Base-by-base conservation (phyloP, 2,797 vertebrate genomes). In the Paratrypauchen microcephalus region DNA sequence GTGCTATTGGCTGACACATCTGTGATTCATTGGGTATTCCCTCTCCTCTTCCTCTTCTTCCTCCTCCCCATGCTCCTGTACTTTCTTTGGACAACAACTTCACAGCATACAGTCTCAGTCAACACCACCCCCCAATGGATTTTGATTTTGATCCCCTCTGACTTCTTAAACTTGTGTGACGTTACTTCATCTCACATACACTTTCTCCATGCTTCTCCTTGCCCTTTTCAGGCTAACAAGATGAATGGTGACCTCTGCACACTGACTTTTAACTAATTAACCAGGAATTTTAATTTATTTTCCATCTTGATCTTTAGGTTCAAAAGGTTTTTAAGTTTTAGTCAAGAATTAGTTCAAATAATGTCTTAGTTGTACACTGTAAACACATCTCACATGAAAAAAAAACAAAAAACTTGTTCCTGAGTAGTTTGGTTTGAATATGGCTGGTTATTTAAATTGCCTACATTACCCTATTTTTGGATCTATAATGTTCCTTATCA, bases 181-280 rank as follows among this genome's bases (percentile, higher is more conserved):
- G 48, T 73, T 71, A 30, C 61, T 59, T 80, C 62, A 65, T 45
- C 62, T 77, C 13, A 18, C 36, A 15, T 63, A 12, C 60, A 41
- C 39, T 24, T 24, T 71, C 73, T 66, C 64, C 60, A 26, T 21
- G 6, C 58, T 48, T 62, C 30, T 62, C 45, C 16, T 61, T 18
- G 11, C 32, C 28, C 16, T 18, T 56, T 64, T 66, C 47, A 56
- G 30, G 15, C 45, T 60, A 81, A 64, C 66, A 71, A 79, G 76
- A 84, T 78, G 68, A 83, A 86, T 86, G 80, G 64, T 23, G 60
- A 54, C 66, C 2, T 23, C 71, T 75, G 79, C 66, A 68, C 54
- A 76, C 88, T 87, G 4, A 74, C 74, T 76, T 69, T 58, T 73
- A 73, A 59, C 50, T 9, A 12, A 54, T 54, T 41, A 41, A 41